These are phyloP conservation scores for Artibeus jamaicensis DNA, from an alignment of 2,797 vertebrate species.

Conservation along the genomic window DNA sequence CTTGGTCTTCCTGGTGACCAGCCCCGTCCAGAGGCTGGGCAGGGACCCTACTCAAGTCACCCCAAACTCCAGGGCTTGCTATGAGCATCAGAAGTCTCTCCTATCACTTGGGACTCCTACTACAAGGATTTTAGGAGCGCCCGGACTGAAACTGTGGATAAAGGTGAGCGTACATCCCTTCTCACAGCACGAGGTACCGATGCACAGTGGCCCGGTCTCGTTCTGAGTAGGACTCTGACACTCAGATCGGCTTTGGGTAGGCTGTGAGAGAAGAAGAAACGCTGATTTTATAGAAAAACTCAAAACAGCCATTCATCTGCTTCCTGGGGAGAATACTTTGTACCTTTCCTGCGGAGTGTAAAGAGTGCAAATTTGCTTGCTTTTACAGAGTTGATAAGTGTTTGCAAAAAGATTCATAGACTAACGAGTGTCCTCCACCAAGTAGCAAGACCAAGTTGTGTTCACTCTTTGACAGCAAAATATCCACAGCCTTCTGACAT, in stretches of 20 bases:
- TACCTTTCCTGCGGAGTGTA: background rate
- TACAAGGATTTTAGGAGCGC: background rate
- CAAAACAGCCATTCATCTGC: background rate
- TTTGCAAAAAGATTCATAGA: background rate
- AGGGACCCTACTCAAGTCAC: background rate
- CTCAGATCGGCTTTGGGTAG: background rate
- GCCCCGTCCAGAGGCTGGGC: too few relatives aligned
- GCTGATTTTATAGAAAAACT: background rate
- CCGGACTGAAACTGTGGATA: too few relatives aligned
- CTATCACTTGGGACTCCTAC: background rate
- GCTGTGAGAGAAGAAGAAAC: background rate
- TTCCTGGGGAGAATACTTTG: background rate
- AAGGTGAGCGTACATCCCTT: background rate
- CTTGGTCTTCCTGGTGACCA: background rate
- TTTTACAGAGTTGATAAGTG: background rate
- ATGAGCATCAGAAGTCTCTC: background rate
- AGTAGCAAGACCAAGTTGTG: background rate
- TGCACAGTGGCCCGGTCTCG: background rate
- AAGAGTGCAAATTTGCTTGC: background rate
- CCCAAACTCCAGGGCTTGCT: background rate
- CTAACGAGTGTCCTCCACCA: background rate
- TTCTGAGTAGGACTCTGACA: background rate
- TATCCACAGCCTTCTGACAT: background rate
- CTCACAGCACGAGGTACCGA: background rate
- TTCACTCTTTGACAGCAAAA: background rate